Conservation (phyloP, 2,113 vertebrate genomes). For the Hippoglossus stenolepis region DNA sequence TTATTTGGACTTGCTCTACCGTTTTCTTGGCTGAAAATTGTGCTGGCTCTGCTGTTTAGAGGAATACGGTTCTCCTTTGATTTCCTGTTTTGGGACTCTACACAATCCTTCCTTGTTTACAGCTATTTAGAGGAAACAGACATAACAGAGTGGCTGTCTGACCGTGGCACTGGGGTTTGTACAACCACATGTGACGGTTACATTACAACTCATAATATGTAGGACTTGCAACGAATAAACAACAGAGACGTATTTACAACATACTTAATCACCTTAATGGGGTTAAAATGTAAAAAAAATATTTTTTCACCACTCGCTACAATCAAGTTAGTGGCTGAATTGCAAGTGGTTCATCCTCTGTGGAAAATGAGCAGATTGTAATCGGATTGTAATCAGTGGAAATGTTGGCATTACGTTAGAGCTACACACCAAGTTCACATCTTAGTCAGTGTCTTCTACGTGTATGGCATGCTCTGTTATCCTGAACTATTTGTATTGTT, state of each 20-base stretch:
- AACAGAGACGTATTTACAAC: neutral
- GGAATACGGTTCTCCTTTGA: constrained; percentile 4
- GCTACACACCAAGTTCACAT: no score
- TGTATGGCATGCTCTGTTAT: no score
- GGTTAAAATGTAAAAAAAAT: neutral
- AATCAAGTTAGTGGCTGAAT: neutral
- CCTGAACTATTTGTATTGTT: no score
- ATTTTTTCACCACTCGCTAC: neutral
- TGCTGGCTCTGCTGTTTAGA: neutral
- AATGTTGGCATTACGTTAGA: neutral
- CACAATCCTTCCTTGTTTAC: neutral
- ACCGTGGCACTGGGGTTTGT: neutral
- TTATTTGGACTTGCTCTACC: neutral
- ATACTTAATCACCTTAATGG: neutral
- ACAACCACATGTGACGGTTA: neutral
- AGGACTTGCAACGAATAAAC: neutral
- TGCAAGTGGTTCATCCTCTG: neutral
- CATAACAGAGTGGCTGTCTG: neutral
- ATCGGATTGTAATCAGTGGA: no score
- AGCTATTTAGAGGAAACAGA: neutral
- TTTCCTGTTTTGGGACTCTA: neutral
- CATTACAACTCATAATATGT: neutral
- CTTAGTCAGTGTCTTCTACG: no score
- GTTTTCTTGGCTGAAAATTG: neutral
- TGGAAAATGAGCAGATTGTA: no score